Base-by-base conservation (phyloP, 1,140 invertebrate genomes). In the Drosophila arawakana region DNA sequence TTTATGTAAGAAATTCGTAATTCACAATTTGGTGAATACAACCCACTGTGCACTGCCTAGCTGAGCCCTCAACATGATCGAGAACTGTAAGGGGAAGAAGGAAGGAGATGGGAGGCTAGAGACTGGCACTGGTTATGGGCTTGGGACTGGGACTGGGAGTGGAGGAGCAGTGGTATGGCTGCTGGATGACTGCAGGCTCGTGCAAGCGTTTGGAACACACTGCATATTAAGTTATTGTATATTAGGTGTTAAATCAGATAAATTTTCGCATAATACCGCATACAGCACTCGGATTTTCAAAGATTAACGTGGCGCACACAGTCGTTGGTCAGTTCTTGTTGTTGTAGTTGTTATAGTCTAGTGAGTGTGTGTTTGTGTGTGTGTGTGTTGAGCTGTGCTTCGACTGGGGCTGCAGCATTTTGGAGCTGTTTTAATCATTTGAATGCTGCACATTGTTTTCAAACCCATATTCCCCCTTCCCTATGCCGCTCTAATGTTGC, bases 191-290 rank as follows among this genome's bases (percentile, higher is more conserved):
- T 86, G 82, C 82, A 86, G 83, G 82, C 80, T 80, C 76, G 66
- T 82, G 82, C 78, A 80, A 83, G 88, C 81, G 81, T 71, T 73
- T 74, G 79, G 82, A 83, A 73, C 78, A 85, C 86, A 88, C 78
- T 92, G 90, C 91, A 92, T 92, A 92, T 92, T 91, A 92, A 91
- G 90, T 92, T 92, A 92, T 92, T 91, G 91, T 92, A 92, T 92
- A 92, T 92, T 92, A 92, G 91, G 91, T 92, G 91, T 92, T 92
- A 92, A 92, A 92, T 92, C 91, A 92, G 91, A 92, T 92, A 92
- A 92, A 92, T 92, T 92, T 92, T 92, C 90, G 91, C 91, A 92
- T 92, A 92, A 92, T 92, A 92, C 91, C 91, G 91, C 91, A 92
- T 92, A 91, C 88, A 92, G 90, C 91, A 92, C 88, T 92, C 89